A percentile compares a stretch with the other conserved stretches of the same genome.
Conservation (phyloP, 2,888 invertebrate species). For the Onthophagus sagittarius region DNA sequence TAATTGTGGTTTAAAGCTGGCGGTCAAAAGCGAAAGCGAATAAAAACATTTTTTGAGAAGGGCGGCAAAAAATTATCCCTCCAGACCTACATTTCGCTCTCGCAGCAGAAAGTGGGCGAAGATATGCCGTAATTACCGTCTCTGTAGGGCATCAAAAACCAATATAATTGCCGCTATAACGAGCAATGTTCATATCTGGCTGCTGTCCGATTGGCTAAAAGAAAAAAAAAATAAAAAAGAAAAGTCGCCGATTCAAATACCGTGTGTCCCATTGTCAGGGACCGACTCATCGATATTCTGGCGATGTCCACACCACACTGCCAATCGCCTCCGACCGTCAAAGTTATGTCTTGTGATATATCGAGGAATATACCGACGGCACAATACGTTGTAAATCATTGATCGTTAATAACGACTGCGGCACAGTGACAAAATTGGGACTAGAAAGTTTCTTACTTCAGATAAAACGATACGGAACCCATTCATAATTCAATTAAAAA, state of each 20-base stretch:
- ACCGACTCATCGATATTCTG: neutral
- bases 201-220: neutral
- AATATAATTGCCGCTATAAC: slow-evolving; percentile 11
- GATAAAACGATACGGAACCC: too few species aligned
- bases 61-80: neutral
- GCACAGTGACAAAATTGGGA: neutral
- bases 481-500: too few species aligned
- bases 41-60: neutral
- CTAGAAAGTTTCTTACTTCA: neutral
- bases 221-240: neutral
- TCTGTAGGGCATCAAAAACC: slow-evolving; percentile 5
- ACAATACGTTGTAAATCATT: slow-evolving; percentile 8
- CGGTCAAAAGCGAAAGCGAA: neutral
- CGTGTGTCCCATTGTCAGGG: neutral
- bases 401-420: neutral
- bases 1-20: neutral
- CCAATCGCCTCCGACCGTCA: neutral
- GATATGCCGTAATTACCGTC: slow-evolving; percentile 2
- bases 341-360: slow-evolving; percentile 7
- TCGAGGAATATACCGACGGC: slow-evolving; percentile 1
- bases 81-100: neutral
- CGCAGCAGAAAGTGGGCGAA: neutral
- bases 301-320: neutral
- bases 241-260: slow-evolving; percentile 1
- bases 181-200: slow-evolving; percentile 12